phyloP scores from a whole-genome alignment of 2,113 vertebrate genomes.

The Paramisgurnus dabryanus region DNA sequence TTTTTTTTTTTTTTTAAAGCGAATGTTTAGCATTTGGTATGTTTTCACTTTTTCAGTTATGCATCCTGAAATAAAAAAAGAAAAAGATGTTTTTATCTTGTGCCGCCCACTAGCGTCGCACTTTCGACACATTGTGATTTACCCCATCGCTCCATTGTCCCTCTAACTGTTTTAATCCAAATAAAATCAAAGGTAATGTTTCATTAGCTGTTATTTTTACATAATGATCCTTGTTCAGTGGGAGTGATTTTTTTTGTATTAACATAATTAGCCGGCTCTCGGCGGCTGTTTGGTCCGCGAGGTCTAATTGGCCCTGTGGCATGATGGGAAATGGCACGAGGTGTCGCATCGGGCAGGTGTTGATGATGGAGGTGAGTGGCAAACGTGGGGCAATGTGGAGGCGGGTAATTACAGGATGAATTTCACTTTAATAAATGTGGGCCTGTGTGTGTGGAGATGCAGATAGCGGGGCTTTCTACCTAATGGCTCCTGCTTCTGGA shows the following conservation, averaged over 20 bases:
- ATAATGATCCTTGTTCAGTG: conserved; percentile 79
- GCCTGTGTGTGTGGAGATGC: conserved; percentile 92
- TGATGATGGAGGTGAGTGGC: conserved; percentile 83
- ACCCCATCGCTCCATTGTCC: conserved; percentile 68
- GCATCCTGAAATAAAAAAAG: too few species aligned
- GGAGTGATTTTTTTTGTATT: conserved; percentile 78
- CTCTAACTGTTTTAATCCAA: conserved; percentile 81
- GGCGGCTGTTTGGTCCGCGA: conserved; percentile 69
- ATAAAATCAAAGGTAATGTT: conserved; percentile 82
- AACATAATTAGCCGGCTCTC: conserved; percentile 78
- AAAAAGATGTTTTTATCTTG: background rate
- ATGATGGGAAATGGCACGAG: conserved; percentile 78
- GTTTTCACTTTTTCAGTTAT: too few species aligned
- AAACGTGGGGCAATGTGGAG: conserved; percentile 81
- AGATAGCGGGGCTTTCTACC: conserved; percentile 84
- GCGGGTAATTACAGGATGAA: conserved; percentile 91
- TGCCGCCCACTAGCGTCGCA: background rate
- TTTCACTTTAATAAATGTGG: conserved; percentile 96
- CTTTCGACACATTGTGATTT: conserved; percentile 15
- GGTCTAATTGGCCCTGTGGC: conserved; percentile 79
- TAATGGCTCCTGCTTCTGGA: conserved; percentile 81
- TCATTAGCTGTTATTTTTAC: conserved; percentile 81
- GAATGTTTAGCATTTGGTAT: too few species aligned
- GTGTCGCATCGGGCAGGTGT: conserved; percentile 83
- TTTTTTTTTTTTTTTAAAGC: too few species aligned